Base-by-base conservation (phyloP, 2,113 vertebrate genomes). In the Brachionichthys hirsutus region DNA sequence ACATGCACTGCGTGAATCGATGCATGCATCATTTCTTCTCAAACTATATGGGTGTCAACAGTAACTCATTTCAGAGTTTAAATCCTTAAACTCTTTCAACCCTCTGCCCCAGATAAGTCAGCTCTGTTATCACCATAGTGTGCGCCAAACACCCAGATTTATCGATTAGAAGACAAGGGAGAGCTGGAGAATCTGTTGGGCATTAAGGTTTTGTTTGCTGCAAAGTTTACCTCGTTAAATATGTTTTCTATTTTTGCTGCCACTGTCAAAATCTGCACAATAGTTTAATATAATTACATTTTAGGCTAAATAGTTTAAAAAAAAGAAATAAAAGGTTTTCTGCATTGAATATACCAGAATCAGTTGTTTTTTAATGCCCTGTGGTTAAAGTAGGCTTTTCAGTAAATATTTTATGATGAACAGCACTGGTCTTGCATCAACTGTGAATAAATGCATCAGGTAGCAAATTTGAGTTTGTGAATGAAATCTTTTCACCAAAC, bases 151-250 rank as follows among this genome's bases (percentile, higher is more conserved):
- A 46, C 10, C 5, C 12, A 24, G 1, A 50, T 48, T 16, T 22
- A 62, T 22, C 19, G 42, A 47, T 57, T 15, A 22, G 3, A 35
- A 24, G 52, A 41, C 47, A 16, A 55, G 48, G 12, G 36, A 36
- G 20, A 45, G 24, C 2, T 30, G 24, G 24, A 46, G 17, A 18
- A 15, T 16, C 7, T 15, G 15, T 44, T 16, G n/a, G 15, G 15
- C 42, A 44, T 15, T n/a, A 17, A 70, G 19, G 12, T 48, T 51
- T 43, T 16, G 12, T 48, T 51, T 43, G 20, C 18, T 65, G 48
- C 40, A 44, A 56, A 30, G 24, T 30, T 30, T 30, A 16, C 48
- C 17, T 64, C 56, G 71, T 70, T 42, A 53, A 49, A 62, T 45
- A 18, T 12, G 47, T 36, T 38, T 59, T 67, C 35, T 18, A 18